These are phyloP conservation scores for Mungos mungo DNA, from an alignment of 2,113 vertebrate genomes.

Conservation along the genomic window DNA sequence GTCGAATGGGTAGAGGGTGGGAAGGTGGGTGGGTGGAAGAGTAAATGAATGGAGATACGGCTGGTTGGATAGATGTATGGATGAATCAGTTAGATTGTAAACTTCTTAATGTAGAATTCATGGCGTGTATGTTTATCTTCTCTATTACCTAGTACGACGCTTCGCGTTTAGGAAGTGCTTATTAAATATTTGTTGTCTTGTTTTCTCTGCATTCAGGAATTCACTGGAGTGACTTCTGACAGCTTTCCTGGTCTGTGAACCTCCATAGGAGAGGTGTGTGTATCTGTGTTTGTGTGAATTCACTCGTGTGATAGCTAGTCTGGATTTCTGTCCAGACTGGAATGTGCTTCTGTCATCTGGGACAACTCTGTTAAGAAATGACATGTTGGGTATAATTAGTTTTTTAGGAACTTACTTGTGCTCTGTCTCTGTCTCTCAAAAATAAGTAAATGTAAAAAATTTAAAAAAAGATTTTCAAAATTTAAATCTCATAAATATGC, in stretches of 20 bases:
- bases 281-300: background rate
- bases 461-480: background rate
- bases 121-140: background rate
- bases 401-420: background rate
- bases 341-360: background rate
- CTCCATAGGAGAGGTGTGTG: background rate
- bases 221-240: background rate
- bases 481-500: background rate
- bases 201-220: constrained; percentile 1
- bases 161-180: background rate
- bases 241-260: background rate
- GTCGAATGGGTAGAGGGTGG: background rate
- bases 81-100: background rate
- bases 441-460: too few relatives aligned
- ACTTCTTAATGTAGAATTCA: background rate
- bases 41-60: background rate
- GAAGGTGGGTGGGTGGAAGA: background rate
- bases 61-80: background rate
- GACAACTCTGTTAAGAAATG: background rate
- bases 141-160: background rate
- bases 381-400: background rate
- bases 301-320: background rate
- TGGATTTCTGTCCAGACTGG: background rate
- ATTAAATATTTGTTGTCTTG: background rate
- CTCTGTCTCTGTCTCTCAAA: too few relatives aligned